Evolutionary conservation across 2,888 invertebrate species (phyloP), one percentile per base, ranked within the genome.

Genomic region (Alloscopus bannaensis): DNA sequence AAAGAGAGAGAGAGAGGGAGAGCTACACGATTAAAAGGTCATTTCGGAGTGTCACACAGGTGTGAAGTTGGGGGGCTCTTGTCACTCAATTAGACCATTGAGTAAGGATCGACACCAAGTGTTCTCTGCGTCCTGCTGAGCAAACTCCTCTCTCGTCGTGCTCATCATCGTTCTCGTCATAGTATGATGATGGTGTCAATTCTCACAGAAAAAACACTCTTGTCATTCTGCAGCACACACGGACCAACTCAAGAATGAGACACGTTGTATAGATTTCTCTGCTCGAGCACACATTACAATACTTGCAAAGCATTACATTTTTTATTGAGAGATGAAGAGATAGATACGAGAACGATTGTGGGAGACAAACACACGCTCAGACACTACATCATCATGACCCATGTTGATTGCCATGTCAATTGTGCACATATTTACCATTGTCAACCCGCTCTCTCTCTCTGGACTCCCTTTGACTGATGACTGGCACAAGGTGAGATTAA

Each of bases 1-100:
- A n/a, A n/a, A n/a, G n/a, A n/a, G n/a, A n/a, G n/a, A n/a, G n/a
- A n/a, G n/a, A n/a, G n/a, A n/a, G 13, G 42, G 42, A 42, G 42
- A 59, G 66, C n/a, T n/a, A n/a, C 69, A 72, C 81, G 84, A 84
- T 82, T 84, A 84, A 84, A 84, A 85, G 84, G 85, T 85, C 84
- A 83, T 75, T 73, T 65, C 59, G 69, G 55, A 69, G 75, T 85
- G 85, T 84, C 85, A 84, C 84, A 84, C 85, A 85, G 84, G 84
- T 85, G 84, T 85, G 85, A 85, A 83, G 78, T 82, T 69, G 82
- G 81, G 83, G 82, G 75, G 70, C 64, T 71, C 83, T 85, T 85
- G 82, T 85, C 85, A 85, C 85, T 85, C 85, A 85, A 85, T 85
- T 75, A 65, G 40, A 42, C 52, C 66, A 57, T 66, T 75, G 65